phyloP scores from a whole-genome alignment of 2,797 vertebrate species.

The Simalia tracyae region DNA sequence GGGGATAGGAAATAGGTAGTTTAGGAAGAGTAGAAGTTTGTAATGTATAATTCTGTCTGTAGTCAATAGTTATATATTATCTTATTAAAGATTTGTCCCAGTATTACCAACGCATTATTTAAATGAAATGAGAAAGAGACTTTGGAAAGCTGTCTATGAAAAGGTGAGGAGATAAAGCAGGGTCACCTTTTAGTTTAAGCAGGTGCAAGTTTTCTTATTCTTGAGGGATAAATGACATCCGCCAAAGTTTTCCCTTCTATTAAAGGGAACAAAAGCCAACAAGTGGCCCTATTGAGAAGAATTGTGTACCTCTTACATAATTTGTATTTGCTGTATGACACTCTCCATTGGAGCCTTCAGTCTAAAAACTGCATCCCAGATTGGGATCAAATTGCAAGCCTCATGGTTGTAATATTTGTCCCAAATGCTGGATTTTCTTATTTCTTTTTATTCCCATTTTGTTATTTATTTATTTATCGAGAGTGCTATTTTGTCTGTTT shows the following conservation, averaged over 20 bases:
- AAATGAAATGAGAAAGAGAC: not conserved
- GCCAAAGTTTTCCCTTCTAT: not conserved
- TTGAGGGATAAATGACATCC: not conserved
- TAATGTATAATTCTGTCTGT: not conserved
- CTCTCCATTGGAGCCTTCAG: not conserved
- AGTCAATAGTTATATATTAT: not conserved
- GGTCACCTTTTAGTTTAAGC: not conserved
- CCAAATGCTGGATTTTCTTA: not conserved
- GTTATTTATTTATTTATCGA: not conserved
- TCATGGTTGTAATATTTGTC: not conserved
- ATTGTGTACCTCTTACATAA: not conserved
- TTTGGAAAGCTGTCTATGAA: not conserved
- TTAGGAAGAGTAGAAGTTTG: not conserved
- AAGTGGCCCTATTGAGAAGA: not conserved
- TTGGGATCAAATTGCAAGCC: not conserved
- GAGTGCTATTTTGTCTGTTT: not conserved
- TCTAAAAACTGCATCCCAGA: not conserved
- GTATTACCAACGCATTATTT: not conserved
- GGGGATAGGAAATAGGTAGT: not conserved
- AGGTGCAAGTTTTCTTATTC: not conserved
- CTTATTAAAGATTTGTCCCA: not conserved
- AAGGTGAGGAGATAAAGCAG: not conserved
- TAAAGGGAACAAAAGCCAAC: not conserved
- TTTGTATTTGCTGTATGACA: not conserved
- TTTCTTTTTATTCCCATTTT: not conserved